phyloP scores from a whole-genome alignment of 2,113 vertebrate species.

The Neodontobutis hainanensis region DNA sequence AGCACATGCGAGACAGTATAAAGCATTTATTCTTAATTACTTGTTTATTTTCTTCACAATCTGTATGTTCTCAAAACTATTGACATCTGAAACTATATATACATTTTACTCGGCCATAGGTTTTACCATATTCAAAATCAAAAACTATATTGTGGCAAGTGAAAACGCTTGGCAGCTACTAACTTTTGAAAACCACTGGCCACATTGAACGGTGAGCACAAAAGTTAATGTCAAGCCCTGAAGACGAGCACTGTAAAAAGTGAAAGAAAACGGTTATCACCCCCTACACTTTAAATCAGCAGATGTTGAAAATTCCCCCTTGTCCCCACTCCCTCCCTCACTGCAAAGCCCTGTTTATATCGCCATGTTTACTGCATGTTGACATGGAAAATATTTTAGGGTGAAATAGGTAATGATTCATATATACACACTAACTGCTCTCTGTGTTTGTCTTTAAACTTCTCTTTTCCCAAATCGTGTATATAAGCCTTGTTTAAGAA shows the following conservation, averaged over 20 bases:
- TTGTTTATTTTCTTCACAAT: too few species aligned
- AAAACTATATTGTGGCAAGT: too few species aligned
- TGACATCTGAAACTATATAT: too few species aligned
- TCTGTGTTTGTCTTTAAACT: constrained; percentile 80
- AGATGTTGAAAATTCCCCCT: constrained; percentile 17
- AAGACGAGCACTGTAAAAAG: neutral
- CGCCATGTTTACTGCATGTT: constrained; percentile 75
- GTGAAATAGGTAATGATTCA: constrained; percentile 77
- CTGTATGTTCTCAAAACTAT: too few species aligned
- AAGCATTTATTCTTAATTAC: too few species aligned
- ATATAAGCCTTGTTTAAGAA: constrained; percentile 75
- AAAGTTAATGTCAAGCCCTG: too few species aligned
- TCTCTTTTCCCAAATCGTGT: constrained; percentile 77
- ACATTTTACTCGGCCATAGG: too few species aligned
- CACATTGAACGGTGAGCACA: too few species aligned
- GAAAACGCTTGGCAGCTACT: too few species aligned
- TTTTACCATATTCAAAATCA: too few species aligned
- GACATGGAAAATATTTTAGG: constrained; percentile 82
- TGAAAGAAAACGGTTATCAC: neutral
- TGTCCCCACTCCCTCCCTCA: constrained; percentile 57
- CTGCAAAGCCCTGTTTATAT: constrained; percentile 60
- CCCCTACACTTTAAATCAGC: neutral
- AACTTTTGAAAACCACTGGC: too few species aligned
- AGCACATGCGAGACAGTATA: too few species aligned
- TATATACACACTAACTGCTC: constrained; percentile 71